These are phyloP conservation scores for Atrichornis clamosus DNA, from an alignment of 2,113 vertebrate genomes.

Conservation along the genomic window DNA sequence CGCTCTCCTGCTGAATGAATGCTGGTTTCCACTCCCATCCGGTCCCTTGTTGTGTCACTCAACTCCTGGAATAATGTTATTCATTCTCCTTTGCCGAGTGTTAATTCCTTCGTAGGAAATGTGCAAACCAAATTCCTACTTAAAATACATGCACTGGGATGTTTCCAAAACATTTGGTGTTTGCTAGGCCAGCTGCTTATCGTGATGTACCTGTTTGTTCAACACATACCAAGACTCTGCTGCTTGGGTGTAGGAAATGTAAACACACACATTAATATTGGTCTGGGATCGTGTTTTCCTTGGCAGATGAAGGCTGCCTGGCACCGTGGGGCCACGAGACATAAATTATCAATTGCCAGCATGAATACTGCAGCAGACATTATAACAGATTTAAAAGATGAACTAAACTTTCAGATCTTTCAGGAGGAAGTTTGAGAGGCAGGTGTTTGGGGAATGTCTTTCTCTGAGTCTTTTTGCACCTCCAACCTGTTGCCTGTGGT, in stretches of 20 bases:
- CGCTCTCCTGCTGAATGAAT: not conserved
- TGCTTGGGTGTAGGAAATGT: not conserved
- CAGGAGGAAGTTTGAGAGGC: not conserved
- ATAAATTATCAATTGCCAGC: not conserved
- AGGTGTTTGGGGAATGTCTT: not conserved
- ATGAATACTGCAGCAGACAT: not conserved
- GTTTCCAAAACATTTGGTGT: not conserved
- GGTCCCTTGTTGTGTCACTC: not conserved
- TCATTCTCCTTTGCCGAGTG: not conserved
- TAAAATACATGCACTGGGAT: not conserved
- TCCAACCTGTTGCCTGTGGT: accelerated
- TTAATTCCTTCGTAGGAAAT: not conserved
- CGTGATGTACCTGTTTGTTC: not conserved
- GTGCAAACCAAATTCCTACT: not conserved
- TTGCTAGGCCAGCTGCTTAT: not conserved
- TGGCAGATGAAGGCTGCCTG: not conserved
- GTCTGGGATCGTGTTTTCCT: not conserved
- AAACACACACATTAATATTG: not conserved
- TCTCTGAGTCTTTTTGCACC: not conserved
- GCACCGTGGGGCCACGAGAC: not conserved
- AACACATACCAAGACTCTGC: not conserved
- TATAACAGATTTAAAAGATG: not conserved
- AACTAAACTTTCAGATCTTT: not conserved
- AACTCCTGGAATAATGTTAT: not conserved
- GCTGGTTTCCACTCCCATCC: not conserved